Conservation (phyloP, 2,888 invertebrate genomes). For the Alviniconcha strummeri region DNA sequence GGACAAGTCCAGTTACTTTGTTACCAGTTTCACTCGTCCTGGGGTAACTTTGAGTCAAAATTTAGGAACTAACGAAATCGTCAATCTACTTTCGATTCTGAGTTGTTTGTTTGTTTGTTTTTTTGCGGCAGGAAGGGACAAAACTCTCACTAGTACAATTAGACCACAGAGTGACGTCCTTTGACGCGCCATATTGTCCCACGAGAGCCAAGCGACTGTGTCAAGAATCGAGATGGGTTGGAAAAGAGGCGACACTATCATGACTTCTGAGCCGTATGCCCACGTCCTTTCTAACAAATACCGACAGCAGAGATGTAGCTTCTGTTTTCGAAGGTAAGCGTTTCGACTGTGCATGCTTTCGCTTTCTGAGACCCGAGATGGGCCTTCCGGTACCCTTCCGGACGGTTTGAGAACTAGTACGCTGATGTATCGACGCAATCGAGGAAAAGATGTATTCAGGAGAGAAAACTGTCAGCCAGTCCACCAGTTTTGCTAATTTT, state of each 20-base stretch:
- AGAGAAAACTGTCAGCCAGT: background rate
- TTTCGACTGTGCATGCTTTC: background rate
- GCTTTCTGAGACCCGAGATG: background rate
- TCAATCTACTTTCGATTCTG: background rate
- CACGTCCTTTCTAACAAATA: slow-evolving; percentile 52
- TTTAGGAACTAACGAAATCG: background rate
- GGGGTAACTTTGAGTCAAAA: background rate
- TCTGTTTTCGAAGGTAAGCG: slow-evolving; percentile 48
- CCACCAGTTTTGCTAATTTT: background rate
- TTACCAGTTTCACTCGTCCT: background rate
- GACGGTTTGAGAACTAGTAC: background rate
- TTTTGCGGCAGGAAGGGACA: background rate
- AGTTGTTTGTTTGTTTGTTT: too few species aligned
- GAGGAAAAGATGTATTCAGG: background rate
- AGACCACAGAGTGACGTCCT: background rate
- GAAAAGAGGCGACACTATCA: slow-evolving; percentile 45
- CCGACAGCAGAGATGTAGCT: slow-evolving; percentile 49
- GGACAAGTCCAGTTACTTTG: background rate
- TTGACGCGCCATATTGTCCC: background rate
- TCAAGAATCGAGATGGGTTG: slow-evolving; percentile 36
- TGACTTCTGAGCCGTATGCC: slow-evolving; percentile 52
- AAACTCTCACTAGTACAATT: background rate
- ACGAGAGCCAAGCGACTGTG: background rate
- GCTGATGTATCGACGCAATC: too few species aligned
- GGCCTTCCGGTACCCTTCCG: background rate